Evolutionary conservation across 1,140 invertebrate species (phyloP), one percentile per base, ranked within the genome.

Genomic region (Atta cephalotes): DNA sequence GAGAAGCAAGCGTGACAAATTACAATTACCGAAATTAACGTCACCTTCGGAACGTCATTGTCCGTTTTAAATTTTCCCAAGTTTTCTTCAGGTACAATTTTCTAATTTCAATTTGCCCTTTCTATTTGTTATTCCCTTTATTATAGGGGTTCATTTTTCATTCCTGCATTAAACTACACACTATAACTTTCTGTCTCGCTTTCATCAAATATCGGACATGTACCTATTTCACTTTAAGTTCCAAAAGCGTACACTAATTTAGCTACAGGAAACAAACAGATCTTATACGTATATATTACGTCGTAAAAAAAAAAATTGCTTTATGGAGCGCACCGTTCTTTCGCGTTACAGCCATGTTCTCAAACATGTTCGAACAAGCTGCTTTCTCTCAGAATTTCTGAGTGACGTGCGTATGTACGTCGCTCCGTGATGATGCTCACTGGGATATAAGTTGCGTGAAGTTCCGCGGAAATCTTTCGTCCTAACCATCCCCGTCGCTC

Each of bases 371-470:
- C 63, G 53, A 82, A 82, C 80, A 62, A 74, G 80, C 28, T 62
- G 68, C 58, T 74, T 31, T 35, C 18, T 25, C 56, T 31, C 56
- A 45, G 25, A 62, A 74, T 84, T 84, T 84, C 60, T 84, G 80
- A 74, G 56, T 62, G 80, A 70, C 78, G 53, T 45, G 18, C 21
- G 66, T 72, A 62, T 14, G 70, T 70, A 60, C 70, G 39, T 45
- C 80, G 68, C 25, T 82, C 68, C 18, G 56, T 9, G 80, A 84
- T 76, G 80, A 84, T 62, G 80, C 70, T 62, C 80, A 71, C 80
- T 18, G 53, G 25, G 35, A 62, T 49, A 71, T 49, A 74, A 72
- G 80, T 82, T 62, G 70, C 70, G 70, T 49, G 18, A 84, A 84
- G 80, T 84, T 84, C 18, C 25, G 70, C 56, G 80, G 18, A 62